These are phyloP conservation scores for Cotesia typhae DNA, from an alignment of 1,140 invertebrate species.

Conservation along the genomic window DNA sequence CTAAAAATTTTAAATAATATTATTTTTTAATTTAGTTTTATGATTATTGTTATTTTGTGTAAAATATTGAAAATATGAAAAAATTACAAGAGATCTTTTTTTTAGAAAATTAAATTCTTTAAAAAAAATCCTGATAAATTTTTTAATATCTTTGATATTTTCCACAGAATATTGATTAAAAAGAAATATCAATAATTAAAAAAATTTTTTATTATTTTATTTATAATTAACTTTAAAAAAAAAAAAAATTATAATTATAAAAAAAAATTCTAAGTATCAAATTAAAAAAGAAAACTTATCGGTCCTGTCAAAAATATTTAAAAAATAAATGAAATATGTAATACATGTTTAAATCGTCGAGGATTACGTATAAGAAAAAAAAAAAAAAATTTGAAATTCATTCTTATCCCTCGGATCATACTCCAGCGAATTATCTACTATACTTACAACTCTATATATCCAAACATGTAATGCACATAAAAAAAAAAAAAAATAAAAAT, in stretches of 20 bases:
- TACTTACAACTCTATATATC: no score
- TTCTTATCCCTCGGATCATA: slow-evolving; percentile 24
- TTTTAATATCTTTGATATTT: no score
- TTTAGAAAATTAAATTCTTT: no score
- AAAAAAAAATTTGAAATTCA: not conserved
- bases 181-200: no score
- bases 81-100: no score
- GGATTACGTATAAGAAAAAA: not conserved
- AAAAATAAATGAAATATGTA: not conserved
- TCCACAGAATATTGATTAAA: not conserved
- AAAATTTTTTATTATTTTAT: no score
- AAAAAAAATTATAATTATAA: not conserved
- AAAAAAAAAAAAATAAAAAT: not conserved
- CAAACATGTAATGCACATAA: not conserved
- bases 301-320: not conserved
- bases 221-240: not conserved
- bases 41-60: no score
- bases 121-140: no score
- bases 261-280: no score
- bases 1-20: not conserved
- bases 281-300: not conserved
- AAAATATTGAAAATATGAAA: no score
- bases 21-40: not conserved
- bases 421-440: slow-evolving; percentile 20
- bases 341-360: not conserved